phyloP scores from a whole-genome alignment of 1,140 invertebrate species.

The Drosophila tropicalis region DNA sequence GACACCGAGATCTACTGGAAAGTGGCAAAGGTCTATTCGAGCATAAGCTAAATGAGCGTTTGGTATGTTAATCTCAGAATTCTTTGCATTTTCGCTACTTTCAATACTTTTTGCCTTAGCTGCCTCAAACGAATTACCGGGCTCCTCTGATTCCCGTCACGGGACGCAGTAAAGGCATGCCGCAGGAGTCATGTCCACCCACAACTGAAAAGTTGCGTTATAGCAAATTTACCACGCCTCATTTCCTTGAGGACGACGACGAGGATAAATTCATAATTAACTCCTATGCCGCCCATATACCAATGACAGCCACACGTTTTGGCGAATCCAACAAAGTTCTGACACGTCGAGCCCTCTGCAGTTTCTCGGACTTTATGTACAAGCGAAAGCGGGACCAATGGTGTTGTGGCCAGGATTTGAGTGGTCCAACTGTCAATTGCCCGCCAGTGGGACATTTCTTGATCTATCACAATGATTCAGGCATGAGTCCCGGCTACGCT shows the following conservation, averaged over 20 bases:
- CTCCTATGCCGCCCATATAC: constrained; percentile 87
- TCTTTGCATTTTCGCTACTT: constrained; percentile 17
- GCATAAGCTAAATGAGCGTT: constrained; percentile 86
- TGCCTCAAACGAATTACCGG: constrained; percentile 86
- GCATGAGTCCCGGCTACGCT: constrained; percentile 88
- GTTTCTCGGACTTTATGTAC: constrained; percentile 88
- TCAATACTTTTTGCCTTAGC: constrained; percentile 76
- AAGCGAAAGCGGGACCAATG: constrained; percentile 85
- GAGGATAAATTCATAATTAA: constrained; percentile 87
- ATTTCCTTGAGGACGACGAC: constrained; percentile 87
- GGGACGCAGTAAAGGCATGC: constrained; percentile 86
- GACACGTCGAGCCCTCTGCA: constrained; percentile 86
- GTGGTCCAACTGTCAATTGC: constrained; percentile 57
- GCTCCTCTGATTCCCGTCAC: constrained; percentile 87
- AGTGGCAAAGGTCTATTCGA: constrained; percentile 84
- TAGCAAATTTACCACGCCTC: constrained; percentile 86
- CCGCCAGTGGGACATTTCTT: constrained; percentile 85
- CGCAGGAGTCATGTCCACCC: constrained; percentile 85
- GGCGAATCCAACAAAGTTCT: constrained; percentile 86
- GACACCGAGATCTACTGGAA: constrained; percentile 85
- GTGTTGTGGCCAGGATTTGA: constrained; percentile 85
- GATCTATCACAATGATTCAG: constrained; percentile 88
- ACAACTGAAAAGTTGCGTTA: constrained; percentile 83
- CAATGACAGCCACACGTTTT: constrained; percentile 87
- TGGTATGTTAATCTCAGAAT: constrained; percentile 83